Evolutionary conservation across 1,140 invertebrate genomes (phyloP), one percentile per base, ranked within the genome.

Genomic region (Caenorhabditis tropicalis): DNA sequence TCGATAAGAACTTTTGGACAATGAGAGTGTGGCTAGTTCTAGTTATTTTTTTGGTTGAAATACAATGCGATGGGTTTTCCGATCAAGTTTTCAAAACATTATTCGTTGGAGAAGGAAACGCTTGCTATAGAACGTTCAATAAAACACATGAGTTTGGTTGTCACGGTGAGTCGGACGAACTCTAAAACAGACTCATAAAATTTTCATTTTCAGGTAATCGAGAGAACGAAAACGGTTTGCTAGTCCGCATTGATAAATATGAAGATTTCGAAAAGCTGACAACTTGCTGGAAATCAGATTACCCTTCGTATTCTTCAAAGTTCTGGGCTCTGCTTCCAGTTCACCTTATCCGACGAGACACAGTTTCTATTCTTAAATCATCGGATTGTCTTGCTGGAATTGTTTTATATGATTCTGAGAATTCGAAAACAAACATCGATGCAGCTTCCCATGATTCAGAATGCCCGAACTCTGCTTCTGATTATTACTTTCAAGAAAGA

Each of bases 201-300:
- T 4, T n/a, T 21, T 29, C 33, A 10, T 43, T 43, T 74, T 74
- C 65, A 74, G 65, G 36, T 12, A 74, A 33, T 3, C n/a, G n/a
- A 43, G 21, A 74, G 4, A 74, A 74, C 29, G 36, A 74, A 29
- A 74, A 74, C 33, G 65, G 65, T 5, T 24, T 74, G 10, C 24
- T 74, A 12, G 65, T 74, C 4, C 65, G 65, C 10, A 74, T 74
- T 6, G 36, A 74, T 29, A 39, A 74, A 39, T n/a, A 43, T 9
- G 36, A 74, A 74, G 65, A 74, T 9, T 74, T 74, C 65, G n/a
- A 74, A 74, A 74, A 74, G 24, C 36, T 74, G 19, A 29, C 43
- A 21, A n/a, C 65, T 9, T 74, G 65, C 65, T 74, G 65, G 65
- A n/a, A n/a, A 5, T 43, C 65, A 9, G 1, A n/a, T 5, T 74